Evolutionary conservation across 2,888 invertebrate species (phyloP), one percentile per base, ranked within the genome.

Genomic region (Thymelicus lineola): DNA sequence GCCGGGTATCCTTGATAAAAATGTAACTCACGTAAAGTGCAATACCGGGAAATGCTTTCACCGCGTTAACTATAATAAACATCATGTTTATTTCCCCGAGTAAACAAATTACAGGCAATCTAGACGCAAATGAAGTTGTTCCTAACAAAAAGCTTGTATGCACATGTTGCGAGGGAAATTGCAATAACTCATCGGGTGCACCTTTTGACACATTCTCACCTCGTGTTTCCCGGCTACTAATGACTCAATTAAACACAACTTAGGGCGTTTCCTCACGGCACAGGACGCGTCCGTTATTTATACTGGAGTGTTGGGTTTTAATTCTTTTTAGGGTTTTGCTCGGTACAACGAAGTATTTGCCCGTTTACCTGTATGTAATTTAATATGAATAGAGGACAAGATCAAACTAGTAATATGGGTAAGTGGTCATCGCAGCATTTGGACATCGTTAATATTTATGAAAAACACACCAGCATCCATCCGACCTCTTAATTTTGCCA

Each of bases 121-220:
- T 62, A 62, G 62, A 50, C 62, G 46, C 36, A 62, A 62, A 62
- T 62, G 62, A 62, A 62, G 50, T 62, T 60, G 60, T 60, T 62
- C 36, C 62, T 62, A 62, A 62, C 50, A 62, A 62, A 62, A 62
- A 62, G 62, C 62, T 64, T 64, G 45, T 64, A 62, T 55, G 64
- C 38, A 38, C 64, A 64, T 50, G 53, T 53, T 42, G 36, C 38
- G 48, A 77, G 81, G 84, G 82, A 87, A 88, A 88, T 88, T 87
- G 85, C 85, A 86, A 88, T 89, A 84, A 84, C 82, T 84, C 86
- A 87, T 88, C 82, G 85, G 81, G 77, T 82, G 83, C 83, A 84
- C 85, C 85, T 88, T 87, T 84, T 85, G 84, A 86, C 82, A 85
- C 81, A 87, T 86, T 85, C 84, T 82, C 87, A 85, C 86, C 84